Conservation (phyloP, 35 echinoderm and acorn worm genomes). For the Apostichopus parvimensis region DNA sequence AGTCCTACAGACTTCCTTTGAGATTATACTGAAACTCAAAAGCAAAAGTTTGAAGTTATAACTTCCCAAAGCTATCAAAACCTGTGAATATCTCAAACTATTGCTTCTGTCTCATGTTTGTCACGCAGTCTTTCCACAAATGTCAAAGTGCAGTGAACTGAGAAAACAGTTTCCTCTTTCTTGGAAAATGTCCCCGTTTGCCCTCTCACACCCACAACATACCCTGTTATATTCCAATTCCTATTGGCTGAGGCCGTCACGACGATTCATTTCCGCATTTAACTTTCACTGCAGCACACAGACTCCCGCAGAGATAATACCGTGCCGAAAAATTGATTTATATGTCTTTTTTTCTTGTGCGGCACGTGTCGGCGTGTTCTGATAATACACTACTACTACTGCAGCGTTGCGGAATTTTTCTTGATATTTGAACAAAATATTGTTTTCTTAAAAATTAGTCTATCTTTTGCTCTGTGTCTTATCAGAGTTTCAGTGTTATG, state of each 20-base stretch:
- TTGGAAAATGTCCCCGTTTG: neutral
- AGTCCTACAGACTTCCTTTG: too few relatives aligned
- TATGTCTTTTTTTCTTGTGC: neutral
- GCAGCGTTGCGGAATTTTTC: neutral
- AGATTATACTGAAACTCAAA: too few relatives aligned
- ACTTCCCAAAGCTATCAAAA: neutral
- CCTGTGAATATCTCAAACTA: neutral
- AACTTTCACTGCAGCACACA: neutral
- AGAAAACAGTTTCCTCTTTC: neutral
- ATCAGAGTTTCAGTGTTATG: conserved; percentile 15
- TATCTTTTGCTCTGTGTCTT: conserved; percentile 28
- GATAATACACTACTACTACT: neutral
- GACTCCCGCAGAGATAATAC: conserved; percentile 46
- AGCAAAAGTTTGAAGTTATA: too few relatives aligned
- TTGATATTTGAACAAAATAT: conserved; percentile 15
- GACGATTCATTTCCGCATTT: neutral
- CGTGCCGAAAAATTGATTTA: neutral
- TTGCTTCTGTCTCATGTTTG: neutral
- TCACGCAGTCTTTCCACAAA: neutral
- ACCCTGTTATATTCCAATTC: neutral
- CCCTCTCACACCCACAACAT: conserved; percentile 7
- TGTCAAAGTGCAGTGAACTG: neutral
- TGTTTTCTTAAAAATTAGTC: conserved; percentile 44
- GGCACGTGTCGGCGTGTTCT: neutral
- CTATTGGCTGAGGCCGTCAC: neutral